A percentile compares a stretch with the other conserved stretches of the same genome.
Conservation (phyloP, 2,113 vertebrate species). For the Athene cunicularia region DNA sequence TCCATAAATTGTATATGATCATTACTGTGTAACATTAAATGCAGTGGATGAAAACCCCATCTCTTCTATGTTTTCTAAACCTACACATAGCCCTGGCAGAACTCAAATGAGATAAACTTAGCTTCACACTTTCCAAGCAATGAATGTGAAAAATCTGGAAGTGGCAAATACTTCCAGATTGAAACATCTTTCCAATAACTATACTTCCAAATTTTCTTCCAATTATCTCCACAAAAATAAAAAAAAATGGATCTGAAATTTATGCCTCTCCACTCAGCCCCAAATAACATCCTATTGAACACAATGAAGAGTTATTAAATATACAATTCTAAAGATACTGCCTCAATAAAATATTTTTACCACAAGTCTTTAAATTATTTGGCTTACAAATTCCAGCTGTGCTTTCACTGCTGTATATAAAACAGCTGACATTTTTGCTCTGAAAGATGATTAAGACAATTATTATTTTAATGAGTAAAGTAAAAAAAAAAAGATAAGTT, state of each 20-base stretch:
- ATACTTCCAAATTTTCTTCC: background rate
- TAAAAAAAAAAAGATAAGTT: background rate
- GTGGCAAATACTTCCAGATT: background rate
- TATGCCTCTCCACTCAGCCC: background rate
- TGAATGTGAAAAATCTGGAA: background rate
- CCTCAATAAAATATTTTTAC: background rate
- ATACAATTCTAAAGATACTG: background rate
- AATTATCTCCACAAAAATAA: background rate
- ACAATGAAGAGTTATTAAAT: background rate
- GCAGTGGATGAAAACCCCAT: background rate
- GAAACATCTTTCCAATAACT: background rate
- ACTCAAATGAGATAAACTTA: background rate
- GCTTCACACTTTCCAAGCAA: background rate
- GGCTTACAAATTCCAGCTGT: background rate
- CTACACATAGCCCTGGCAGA: background rate
- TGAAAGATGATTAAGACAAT: background rate
- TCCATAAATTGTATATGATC: background rate
- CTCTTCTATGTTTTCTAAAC: background rate
- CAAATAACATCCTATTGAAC: background rate
- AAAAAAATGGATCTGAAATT: background rate
- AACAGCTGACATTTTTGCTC: background rate
- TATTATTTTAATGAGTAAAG: background rate
- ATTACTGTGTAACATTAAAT: background rate
- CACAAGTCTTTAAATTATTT: background rate
- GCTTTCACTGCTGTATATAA: background rate